Base-by-base conservation (phyloP, 2,113 vertebrate species). In the Herpetotheres cachinnans region DNA sequence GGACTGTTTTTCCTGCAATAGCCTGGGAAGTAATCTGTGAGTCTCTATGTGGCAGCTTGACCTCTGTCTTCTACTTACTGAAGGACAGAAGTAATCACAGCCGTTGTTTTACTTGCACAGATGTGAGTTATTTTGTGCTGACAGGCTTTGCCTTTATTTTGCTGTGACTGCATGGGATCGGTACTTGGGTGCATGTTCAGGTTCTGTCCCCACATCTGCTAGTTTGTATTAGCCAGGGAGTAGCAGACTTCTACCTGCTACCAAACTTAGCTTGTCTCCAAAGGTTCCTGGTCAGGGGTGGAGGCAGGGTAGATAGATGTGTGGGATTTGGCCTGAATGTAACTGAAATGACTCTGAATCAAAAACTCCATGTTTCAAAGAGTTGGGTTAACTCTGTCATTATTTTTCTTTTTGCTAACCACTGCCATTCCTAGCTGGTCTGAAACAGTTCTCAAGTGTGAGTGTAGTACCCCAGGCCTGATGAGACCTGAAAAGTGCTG, bases 1-100 rank as follows among this genome's bases (percentile, higher is more conserved):
- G 73, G 70, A 70, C 10, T 76, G 49, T 27, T 25, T 63, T 13
- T 80, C 3, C 50, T 71, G 56, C 0, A 0, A 4, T 50, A 54
- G 21, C 27, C 49, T 82, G 38, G 34, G 62, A 84, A 24, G 61
- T 79, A 91, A 80, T 13, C 42, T n/a, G 27, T 59, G 56, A 82
- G 70, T 72, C 19, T 24, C 34, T 84, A 38, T 47, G 21, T 72
- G 17, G 40, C 25, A 82, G 34, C 46, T 54, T 93, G 66, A 56
- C 46, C 29, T 90, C 24, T 92, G 36, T 25, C 44, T 90, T 86
- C 55, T 36, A 9, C 32, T 78, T 82, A 6, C 9, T 38, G 56
- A 76, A 72, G 17, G 56, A 46, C 14, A 85, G 46, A 94, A 69
- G 40, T 89, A 82, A 47, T 82, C 26, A 16, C n/a, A 59, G 61